Percentiles rank a stretch among this genome's conserved stretches.
Conservation (phyloP, 2,888 invertebrate species). For the Theretra japonica region DNA sequence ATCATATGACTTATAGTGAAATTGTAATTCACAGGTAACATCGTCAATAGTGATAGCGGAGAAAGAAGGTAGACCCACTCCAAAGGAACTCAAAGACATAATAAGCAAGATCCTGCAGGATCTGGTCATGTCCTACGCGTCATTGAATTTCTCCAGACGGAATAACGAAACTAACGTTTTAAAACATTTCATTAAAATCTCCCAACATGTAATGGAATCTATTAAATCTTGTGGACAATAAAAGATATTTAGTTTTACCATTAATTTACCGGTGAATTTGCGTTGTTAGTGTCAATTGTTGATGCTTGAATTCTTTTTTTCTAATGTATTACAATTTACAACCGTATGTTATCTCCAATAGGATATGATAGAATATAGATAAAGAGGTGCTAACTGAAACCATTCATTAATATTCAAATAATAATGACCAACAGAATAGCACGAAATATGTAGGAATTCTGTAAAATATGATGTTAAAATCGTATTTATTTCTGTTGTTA, state of each 20-base stretch:
- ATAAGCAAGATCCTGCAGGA: slow-evolving; percentile 52
- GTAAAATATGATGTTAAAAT: too few relatives aligned
- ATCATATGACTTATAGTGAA: neutral
- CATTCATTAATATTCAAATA: too few relatives aligned
- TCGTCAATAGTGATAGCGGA: slow-evolving; percentile 51
- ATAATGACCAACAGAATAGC: too few relatives aligned
- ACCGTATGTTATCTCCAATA: too few relatives aligned
- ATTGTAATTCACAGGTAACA: slow-evolving; percentile 50
- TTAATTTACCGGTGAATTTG: too few relatives aligned
- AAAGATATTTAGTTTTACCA: neutral
- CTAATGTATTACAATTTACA: too few relatives aligned
- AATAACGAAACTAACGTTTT: slow-evolving; percentile 45
- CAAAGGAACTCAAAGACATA: slow-evolving; percentile 45
- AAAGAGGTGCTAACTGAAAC: too few relatives aligned
- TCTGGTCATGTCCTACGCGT: slow-evolving; percentile 56
- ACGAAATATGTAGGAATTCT: too few relatives aligned
- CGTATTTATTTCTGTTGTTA: too few relatives aligned
- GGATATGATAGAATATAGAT: too few relatives aligned
- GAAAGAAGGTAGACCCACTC: slow-evolving; percentile 49
- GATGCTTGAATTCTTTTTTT: too few relatives aligned
- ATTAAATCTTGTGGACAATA: slow-evolving; percentile 55
- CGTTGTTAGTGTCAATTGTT: too few relatives aligned
- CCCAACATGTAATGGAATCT: slow-evolving; percentile 52
- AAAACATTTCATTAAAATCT: slow-evolving; percentile 53
- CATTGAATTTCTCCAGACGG: slow-evolving; percentile 49